Conservation (phyloP, 2,888 invertebrate species). For the Augiades crinisus region DNA sequence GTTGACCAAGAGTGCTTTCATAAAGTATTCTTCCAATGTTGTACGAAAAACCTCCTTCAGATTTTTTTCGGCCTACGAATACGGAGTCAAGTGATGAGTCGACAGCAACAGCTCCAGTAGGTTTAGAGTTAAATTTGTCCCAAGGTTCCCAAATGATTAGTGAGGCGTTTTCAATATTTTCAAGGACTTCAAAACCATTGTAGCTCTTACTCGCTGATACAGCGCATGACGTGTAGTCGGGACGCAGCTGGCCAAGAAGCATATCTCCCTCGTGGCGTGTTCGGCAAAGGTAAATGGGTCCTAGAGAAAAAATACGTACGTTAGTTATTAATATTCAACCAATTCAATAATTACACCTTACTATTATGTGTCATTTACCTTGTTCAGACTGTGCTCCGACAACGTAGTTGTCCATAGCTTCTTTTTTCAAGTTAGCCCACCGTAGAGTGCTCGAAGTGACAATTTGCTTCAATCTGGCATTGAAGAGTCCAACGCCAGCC, state of each 20-base stretch:
- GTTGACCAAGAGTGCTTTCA: conserved; percentile 84
- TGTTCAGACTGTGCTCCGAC: conserved; percentile 77
- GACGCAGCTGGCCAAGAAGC: conserved; percentile 86
- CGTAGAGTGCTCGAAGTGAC: conserved; percentile 90
- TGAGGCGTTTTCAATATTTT: conserved; percentile 89
- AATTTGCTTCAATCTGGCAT: conserved; percentile 82
- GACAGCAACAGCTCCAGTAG: conserved; percentile 85
- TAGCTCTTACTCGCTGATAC: conserved; percentile 83
- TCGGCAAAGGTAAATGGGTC: conserved; percentile 87
- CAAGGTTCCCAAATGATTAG: conserved; percentile 89
- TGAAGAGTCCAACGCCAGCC: conserved; percentile 62
- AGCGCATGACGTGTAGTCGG: conserved; percentile 82
- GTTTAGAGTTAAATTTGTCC: conserved; percentile 84
- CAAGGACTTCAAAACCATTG: conserved; percentile 85
- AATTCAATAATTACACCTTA: too few species aligned
- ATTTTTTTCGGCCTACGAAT: conserved; percentile 64
- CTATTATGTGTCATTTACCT: conserved; percentile 46
- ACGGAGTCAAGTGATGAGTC: conserved; percentile 65
- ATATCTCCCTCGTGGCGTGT: conserved; percentile 86
- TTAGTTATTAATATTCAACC: background rate
- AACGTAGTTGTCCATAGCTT: conserved; percentile 81
- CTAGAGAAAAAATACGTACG: conserved; percentile 44
- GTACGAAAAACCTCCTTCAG: conserved; percentile 68
- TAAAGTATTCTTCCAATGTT: conserved; percentile 87
- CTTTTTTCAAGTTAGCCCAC: conserved; percentile 83